Evolutionary conservation across 2,113 vertebrate species (phyloP).

Genomic region (Clarias magur): DNA sequence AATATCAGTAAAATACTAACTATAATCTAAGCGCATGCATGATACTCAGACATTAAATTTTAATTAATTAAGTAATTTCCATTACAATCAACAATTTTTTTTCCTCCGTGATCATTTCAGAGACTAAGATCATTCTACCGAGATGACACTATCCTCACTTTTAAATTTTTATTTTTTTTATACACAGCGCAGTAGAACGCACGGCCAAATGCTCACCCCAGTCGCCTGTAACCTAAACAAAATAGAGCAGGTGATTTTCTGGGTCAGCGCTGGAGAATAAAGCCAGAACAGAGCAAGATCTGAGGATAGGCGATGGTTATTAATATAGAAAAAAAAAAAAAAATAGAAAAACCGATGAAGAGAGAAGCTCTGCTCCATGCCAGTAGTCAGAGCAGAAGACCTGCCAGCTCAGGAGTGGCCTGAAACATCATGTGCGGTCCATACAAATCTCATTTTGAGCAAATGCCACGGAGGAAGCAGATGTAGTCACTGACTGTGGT

Average conservation of each 20-base stretch:
- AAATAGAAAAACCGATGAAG: conserved; percentile 2
- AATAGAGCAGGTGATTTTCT: neutral
- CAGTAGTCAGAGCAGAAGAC: conserved; percentile 24
- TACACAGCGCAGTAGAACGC: neutral
- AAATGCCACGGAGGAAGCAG: conserved; percentile 13
- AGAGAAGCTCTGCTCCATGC: conserved; percentile 27
- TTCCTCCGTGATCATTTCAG: neutral
- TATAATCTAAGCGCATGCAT: neutral
- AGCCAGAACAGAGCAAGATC: neutral
- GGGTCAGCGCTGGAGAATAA: conserved; percentile 25
- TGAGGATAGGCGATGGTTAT: conserved; percentile 31
- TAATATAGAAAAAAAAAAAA: conserved; percentile 21
- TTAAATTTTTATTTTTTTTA: neutral
- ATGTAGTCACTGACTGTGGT: conserved; percentile 11
- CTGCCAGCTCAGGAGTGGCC: neutral
- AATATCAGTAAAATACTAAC: neutral
- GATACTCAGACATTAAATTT: neutral
- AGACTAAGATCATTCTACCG: neutral
- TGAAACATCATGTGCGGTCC: conserved; percentile 2
- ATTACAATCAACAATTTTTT: too few species aligned
- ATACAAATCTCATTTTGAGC: conserved; percentile 12
- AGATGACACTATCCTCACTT: too few species aligned
- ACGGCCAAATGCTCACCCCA: neutral
- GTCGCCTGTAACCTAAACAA: neutral
- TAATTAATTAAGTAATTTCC: neutral